These are phyloP conservation scores for Sycobia sp. DNA, from an alignment of 1,140 invertebrate species.

Conservation along the genomic window DNA sequence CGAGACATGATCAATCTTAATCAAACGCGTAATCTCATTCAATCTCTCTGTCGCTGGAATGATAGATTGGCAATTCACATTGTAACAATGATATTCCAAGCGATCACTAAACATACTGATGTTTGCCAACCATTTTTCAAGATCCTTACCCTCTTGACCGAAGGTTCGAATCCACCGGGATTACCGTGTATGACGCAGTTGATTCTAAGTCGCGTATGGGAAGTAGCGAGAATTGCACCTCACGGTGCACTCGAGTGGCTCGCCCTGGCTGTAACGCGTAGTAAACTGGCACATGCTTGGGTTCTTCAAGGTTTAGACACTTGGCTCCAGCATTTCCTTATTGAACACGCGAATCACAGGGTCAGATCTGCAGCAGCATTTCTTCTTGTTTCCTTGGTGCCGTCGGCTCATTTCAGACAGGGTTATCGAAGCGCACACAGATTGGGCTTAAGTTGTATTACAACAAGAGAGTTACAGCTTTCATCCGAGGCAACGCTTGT, in stretches of 20 bases:
- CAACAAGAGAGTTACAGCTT: slow-evolving; percentile 60
- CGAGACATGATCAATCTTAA: slow-evolving; percentile 90
- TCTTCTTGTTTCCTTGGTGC: slow-evolving; percentile 85
- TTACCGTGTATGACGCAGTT: slow-evolving; percentile 88
- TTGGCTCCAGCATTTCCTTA: slow-evolving; percentile 88
- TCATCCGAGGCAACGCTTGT: slow-evolving; percentile 76
- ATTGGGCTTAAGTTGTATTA: slow-evolving; percentile 54
- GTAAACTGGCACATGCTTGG: slow-evolving; percentile 87
- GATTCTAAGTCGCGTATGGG: slow-evolving; percentile 86
- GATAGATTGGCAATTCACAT: slow-evolving; percentile 84
- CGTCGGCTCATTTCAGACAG: slow-evolving; percentile 85
- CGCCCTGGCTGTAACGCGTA: slow-evolving; percentile 77
- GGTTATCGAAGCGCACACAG: slow-evolving; percentile 74
- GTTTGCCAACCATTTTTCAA: slow-evolving; percentile 92
- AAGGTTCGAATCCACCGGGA: slow-evolving; percentile 76
- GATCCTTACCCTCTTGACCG: slow-evolving; percentile 78
- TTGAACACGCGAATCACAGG: slow-evolving; percentile 82
- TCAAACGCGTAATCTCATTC: slow-evolving; percentile 90
- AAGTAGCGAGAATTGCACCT: slow-evolving; percentile 86
- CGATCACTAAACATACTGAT: slow-evolving; percentile 87
- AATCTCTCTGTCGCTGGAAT: slow-evolving; percentile 88
- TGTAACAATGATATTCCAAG: slow-evolving; percentile 85
- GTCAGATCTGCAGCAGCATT: slow-evolving; percentile 86
- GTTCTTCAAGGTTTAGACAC: slow-evolving; percentile 84
- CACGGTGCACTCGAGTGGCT: slow-evolving; percentile 92